These are phyloP conservation scores for Bombylius discolor DNA, from an alignment of 2,888 invertebrate species.

Conservation along the genomic window DNA sequence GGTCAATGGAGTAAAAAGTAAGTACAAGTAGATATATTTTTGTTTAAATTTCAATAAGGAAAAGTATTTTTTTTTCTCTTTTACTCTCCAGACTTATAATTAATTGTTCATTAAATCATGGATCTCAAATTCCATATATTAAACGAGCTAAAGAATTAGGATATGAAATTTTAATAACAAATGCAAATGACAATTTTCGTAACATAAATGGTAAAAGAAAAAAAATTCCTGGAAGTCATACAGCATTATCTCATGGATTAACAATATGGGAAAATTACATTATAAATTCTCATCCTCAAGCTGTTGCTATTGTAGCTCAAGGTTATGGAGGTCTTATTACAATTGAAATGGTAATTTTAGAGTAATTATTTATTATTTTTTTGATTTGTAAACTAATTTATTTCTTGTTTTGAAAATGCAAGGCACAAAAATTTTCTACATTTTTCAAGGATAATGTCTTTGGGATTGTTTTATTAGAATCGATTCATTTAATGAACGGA, in stretches of 20 bases:
- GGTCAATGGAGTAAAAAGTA: slow-evolving; percentile 76
- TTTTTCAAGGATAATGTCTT: slow-evolving; percentile 54
- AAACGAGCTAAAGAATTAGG: slow-evolving; percentile 46
- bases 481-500: slow-evolving; percentile 44
- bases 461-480: slow-evolving; percentile 66
- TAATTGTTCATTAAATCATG: slow-evolving; percentile 57
- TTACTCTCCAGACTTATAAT: slow-evolving; percentile 51
- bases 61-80: neutral
- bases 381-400: neutral
- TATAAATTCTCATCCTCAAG: slow-evolving; percentile 41
- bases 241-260: slow-evolving; percentile 47
- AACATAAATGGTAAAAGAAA: slow-evolving; percentile 33
- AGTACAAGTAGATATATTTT: slow-evolving; percentile 10
- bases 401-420: slow-evolving; percentile 8
- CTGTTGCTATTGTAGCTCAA: slow-evolving; percentile 63
- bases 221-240: slow-evolving; percentile 43
- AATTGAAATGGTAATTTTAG: slow-evolving; percentile 43
- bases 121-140: slow-evolving; percentile 66
- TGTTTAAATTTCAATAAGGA: no score
- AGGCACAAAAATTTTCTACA: slow-evolving; percentile 40
- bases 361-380: neutral
- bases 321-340: slow-evolving; percentile 65
- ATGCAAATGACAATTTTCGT: slow-evolving; percentile 56
- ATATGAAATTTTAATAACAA: slow-evolving; percentile 58
- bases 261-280: slow-evolving; percentile 60